A percentile compares a stretch with the other conserved stretches of the same genome.
Evolutionary conservation across 2,797 vertebrate species (phyloP).

Genomic region (Acrocephalus scirpaceus): DNA sequence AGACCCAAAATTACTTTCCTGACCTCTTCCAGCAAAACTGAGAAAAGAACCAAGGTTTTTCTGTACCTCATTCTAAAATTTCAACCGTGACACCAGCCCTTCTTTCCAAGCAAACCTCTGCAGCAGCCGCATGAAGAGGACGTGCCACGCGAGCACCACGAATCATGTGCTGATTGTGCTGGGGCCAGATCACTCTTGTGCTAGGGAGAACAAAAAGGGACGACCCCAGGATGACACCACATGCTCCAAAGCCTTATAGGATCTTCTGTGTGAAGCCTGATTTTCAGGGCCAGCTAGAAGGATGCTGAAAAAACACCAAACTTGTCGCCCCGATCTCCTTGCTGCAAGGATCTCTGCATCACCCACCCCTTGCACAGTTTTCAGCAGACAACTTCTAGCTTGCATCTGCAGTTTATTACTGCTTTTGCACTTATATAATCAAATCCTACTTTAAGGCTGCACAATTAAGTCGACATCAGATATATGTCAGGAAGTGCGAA

Average conservation of each 20-base stretch:
- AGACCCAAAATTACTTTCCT: not conserved
- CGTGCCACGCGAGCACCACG: rapidly evolving
- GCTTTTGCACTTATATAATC: not conserved
- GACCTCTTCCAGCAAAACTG: not conserved
- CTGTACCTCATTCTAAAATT: not conserved
- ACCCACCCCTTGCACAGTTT: not conserved
- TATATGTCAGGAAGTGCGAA: not conserved
- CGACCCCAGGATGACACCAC: not conserved
- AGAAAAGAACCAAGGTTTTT: not conserved
- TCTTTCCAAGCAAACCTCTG: not conserved
- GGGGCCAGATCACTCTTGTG: not conserved
- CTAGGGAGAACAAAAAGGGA: not conserved
- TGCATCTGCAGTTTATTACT: not conserved
- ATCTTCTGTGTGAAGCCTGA: not conserved
- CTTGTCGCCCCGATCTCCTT: rapidly evolving
- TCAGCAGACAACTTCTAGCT: not conserved
- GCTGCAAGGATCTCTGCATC: not conserved
- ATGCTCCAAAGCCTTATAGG: not conserved
- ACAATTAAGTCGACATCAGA: slow-evolving; percentile 32
- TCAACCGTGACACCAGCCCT: not conserved
- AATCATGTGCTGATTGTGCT: rapidly evolving
- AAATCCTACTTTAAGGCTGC: slow-evolving; percentile 1
- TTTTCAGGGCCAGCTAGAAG: not conserved
- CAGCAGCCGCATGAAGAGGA: not conserved
- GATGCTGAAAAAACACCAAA: not conserved